phyloP scores from a whole-genome alignment of 2,888 invertebrate species.

The Crematogaster levior region DNA sequence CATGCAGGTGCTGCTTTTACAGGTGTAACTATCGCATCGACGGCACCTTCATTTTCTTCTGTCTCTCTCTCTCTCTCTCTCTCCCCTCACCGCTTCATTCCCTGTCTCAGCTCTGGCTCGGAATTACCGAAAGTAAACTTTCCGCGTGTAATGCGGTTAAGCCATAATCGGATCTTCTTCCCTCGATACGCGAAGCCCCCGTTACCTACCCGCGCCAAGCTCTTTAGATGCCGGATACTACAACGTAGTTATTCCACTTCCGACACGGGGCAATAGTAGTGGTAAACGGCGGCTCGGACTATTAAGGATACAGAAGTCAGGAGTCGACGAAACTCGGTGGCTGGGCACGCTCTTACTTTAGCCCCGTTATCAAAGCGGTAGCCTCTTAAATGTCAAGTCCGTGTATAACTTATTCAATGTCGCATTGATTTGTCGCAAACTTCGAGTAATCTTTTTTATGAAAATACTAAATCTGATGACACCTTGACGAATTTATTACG shows the following conservation, averaged over 20 bases:
- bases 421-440: neutral
- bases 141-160: conserved; percentile 76
- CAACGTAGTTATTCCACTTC: conserved; percentile 50
- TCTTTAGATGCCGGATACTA: conserved; percentile 58
- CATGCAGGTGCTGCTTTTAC: conserved; percentile 67
- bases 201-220: conserved; percentile 39
- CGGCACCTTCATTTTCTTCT: conserved; percentile 6
- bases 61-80: neutral
- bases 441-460: neutral
- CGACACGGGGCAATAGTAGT: conserved; percentile 40
- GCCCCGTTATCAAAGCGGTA: conserved; percentile 33
- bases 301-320: conserved; percentile 47
- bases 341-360: conserved; percentile 1
- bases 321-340: conserved; percentile 19
- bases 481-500: neutral
- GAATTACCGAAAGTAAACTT: conserved; percentile 76
- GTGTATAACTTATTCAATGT: conserved; percentile 36
- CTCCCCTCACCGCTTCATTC: no score
- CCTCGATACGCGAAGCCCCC: conserved; percentile 65
- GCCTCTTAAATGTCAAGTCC: conserved; percentile 29
- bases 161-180: conserved; percentile 75
- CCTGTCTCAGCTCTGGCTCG: conserved; percentile 36
- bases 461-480: neutral
- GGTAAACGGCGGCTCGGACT: conserved; percentile 30
- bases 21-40: conserved; percentile 58